Evolutionary conservation across 2,888 invertebrate species (phyloP).

Genomic region (Habroteleia sp.): DNA sequence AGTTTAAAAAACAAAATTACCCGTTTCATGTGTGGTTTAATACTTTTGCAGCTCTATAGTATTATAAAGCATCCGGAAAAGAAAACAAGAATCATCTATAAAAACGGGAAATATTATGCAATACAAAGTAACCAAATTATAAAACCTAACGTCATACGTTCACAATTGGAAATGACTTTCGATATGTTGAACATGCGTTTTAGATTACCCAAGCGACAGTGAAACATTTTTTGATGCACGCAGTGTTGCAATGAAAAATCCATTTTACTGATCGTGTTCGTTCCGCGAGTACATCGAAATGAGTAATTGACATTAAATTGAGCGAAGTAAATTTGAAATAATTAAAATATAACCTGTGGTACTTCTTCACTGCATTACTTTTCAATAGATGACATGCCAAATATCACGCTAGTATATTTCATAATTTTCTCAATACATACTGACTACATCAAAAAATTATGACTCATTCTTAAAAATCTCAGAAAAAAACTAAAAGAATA

Average conservation of each 20-base stretch:
- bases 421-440: too few relatives aligned
- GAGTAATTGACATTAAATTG: slow-evolving; percentile 7
- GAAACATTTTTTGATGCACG: background rate
- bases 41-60: too few relatives aligned
- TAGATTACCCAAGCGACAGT: background rate
- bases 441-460: too few relatives aligned
- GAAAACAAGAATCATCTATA: background rate
- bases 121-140: slow-evolving; percentile 8
- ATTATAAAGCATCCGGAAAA: too few relatives aligned
- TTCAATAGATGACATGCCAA: too few relatives aligned
- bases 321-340: background rate
- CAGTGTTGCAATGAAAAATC: slow-evolving; percentile 4
- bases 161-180: too few relatives aligned
- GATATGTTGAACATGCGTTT: background rate
- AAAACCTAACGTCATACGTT: background rate
- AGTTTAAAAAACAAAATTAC: too few relatives aligned
- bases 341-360: background rate
- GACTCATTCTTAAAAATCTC: too few relatives aligned
- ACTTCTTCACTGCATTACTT: background rate
- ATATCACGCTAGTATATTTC: too few relatives aligned
- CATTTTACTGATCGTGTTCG: background rate
- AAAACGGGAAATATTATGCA: slow-evolving; percentile 6
- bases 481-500: background rate
- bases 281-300: background rate
- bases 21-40: too few relatives aligned